A percentile compares a stretch with the other conserved stretches of the same genome.
Evolutionary conservation across 2,888 invertebrate genomes (phyloP).

Genomic region (Standfussiana lucernea): DNA sequence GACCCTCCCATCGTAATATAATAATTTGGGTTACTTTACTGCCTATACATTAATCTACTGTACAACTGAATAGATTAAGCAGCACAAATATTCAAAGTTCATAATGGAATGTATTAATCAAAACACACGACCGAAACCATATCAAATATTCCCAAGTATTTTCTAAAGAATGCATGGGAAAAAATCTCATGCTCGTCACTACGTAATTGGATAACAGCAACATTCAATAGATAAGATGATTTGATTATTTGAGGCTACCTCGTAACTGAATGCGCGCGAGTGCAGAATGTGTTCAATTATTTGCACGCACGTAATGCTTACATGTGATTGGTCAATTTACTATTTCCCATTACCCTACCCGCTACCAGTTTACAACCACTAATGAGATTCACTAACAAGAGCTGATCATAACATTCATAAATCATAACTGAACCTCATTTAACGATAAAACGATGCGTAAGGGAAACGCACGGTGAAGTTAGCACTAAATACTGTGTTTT

Average conservation of each 20-base stretch:
- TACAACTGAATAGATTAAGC: constrained; percentile 8
- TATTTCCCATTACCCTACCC: constrained; percentile 74
- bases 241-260: constrained; percentile 57
- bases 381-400: constrained; percentile 72
- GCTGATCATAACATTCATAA: constrained; percentile 64
- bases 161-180: constrained; percentile 51
- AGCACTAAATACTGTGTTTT: constrained; percentile 7
- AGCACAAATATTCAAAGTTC: background rate
- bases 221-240: constrained; percentile 62
- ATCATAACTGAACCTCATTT: constrained; percentile 68
- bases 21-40: constrained; percentile 25
- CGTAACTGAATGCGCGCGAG: constrained; percentile 56
- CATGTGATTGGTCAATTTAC: constrained; percentile 83
- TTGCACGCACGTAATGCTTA: constrained; percentile 72
- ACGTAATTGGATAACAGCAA: constrained; percentile 58
- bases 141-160: constrained; percentile 37
- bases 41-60: background rate
- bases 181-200: constrained; percentile 33
- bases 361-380: constrained; percentile 68
- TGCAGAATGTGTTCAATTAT: constrained; percentile 72
- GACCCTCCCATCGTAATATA: constrained; percentile 22
- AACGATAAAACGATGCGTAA: constrained; percentile 57
- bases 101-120: background rate
- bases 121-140: constrained; percentile 1
- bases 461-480: constrained; percentile 17